Evolutionary conservation across 2,888 invertebrate species (phyloP).

Genomic region (Meghimatium bilineatum): DNA sequence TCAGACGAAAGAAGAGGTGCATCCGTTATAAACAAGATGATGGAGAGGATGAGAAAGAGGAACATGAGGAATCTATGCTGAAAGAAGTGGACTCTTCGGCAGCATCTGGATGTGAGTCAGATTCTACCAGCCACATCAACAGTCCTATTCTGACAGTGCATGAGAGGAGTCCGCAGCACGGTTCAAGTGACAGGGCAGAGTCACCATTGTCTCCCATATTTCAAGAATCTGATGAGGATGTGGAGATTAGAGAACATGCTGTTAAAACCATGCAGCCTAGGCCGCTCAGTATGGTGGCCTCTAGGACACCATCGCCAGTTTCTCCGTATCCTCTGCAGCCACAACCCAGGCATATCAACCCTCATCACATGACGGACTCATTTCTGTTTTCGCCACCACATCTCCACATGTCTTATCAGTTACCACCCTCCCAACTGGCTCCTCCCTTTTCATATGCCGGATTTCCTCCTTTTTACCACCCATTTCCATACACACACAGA

Average conservation of each 20-base stretch:
- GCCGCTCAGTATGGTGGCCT: slow-evolving; percentile 1
- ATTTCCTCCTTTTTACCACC: slow-evolving; percentile 39
- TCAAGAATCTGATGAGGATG: slow-evolving; percentile 26
- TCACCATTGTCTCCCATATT: slow-evolving; percentile 44
- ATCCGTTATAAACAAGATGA: slow-evolving; percentile 74
- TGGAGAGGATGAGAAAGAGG: slow-evolving; percentile 44
- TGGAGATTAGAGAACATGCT: slow-evolving; percentile 13
- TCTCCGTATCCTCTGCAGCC: background rate
- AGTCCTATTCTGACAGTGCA: slow-evolving; percentile 27
- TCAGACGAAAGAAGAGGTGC: slow-evolving; percentile 79
- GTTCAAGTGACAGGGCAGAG: background rate
- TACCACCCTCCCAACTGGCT: slow-evolving; percentile 39
- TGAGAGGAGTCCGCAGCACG: slow-evolving; percentile 6
- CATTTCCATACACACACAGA: background rate
- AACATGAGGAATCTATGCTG: slow-evolving; percentile 31
- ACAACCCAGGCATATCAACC: background rate
- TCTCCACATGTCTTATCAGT: slow-evolving; percentile 35
- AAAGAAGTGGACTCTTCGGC: slow-evolving; percentile 24
- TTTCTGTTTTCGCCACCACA: slow-evolving; percentile 40
- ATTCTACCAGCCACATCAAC: slow-evolving; percentile 44
- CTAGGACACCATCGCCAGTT: slow-evolving; percentile 16
- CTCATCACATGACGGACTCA: slow-evolving; percentile 36
- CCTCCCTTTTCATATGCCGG: slow-evolving; percentile 36
- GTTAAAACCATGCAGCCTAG: background rate
- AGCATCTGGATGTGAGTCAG: slow-evolving; percentile 49